A percentile compares a stretch with the other conserved stretches of the same genome.
Conservation (phyloP, 1,140 invertebrate genomes). For the Aphidius gifuensis region DNA sequence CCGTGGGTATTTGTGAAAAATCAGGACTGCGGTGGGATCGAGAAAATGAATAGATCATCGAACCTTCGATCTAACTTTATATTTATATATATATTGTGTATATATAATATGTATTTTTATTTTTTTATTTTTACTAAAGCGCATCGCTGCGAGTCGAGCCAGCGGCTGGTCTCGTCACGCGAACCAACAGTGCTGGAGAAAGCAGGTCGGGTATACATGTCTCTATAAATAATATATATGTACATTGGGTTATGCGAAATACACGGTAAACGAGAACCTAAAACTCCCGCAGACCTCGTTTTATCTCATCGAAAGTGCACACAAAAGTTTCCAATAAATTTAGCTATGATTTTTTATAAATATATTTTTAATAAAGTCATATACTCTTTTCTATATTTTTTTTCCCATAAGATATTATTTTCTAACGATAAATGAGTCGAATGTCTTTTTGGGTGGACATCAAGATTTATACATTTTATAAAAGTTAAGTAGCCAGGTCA, state of each 20-base stretch:
- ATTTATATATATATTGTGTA: conserved; percentile 11
- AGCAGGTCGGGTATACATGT: conserved; percentile 19
- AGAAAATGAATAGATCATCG: background rate
- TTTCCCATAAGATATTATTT: no score
- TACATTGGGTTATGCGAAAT: background rate
- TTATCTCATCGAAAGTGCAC: conserved; percentile 9
- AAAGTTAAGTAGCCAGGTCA: no score
- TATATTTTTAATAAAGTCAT: background rate
- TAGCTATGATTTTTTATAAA: background rate
- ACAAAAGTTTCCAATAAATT: background rate
- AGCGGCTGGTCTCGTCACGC: conserved; percentile 7
- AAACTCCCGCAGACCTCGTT: conserved; percentile 9
- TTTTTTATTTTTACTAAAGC: background rate
- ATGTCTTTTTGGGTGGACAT: no score
- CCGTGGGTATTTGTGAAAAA: no score
- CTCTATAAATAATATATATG: background rate
- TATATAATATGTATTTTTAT: background rate
- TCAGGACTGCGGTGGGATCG: no score
- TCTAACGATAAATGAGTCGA: conserved; percentile 17
- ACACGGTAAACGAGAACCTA: background rate
- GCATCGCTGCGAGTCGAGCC: conserved; percentile 7
- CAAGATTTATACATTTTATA: no score
- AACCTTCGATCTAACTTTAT: conserved; percentile 18
- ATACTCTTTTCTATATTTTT: background rate
- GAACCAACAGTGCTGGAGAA: conserved; percentile 17